Evolutionary conservation across 1,140 invertebrate species (phyloP).

Genomic region (Megathymus violae): DNA sequence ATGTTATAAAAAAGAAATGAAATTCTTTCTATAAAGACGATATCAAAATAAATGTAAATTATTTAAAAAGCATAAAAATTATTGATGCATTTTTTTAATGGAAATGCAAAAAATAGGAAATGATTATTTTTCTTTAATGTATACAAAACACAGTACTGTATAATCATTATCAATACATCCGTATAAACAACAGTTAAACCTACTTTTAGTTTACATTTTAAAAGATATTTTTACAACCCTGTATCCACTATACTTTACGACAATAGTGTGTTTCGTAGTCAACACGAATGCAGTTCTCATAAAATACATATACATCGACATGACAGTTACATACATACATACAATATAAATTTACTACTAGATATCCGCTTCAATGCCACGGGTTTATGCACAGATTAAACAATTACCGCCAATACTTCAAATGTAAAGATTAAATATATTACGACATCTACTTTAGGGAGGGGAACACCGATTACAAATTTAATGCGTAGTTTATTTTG

Average conservation of each 20-base stretch:
- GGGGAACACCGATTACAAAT: conserved; percentile 30
- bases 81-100: conserved; percentile 50
- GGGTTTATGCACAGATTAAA: conserved; percentile 22
- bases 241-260: conserved; percentile 82
- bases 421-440: conserved; percentile 18
- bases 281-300: conserved; percentile 46
- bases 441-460: conserved; percentile 32
- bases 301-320: conserved; percentile 40
- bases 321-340: conserved; percentile 34
- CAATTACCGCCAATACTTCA: conserved; percentile 19
- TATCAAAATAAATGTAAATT: conserved; percentile 74
- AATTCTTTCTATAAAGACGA: conserved; percentile 39
- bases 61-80: conserved; percentile 61
- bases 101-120: conserved; percentile 71
- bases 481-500: conserved; percentile 41
- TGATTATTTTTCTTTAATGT: conserved; percentile 71
- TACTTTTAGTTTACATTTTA: conserved; percentile 76
- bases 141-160: conserved; percentile 72
- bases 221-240: conserved; percentile 83
- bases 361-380: conserved; percentile 12
- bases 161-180: conserved; percentile 77
- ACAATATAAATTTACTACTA: conserved; percentile 17
- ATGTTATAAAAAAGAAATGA: conserved; percentile 38
- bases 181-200: conserved; percentile 80
- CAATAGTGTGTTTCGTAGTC: conserved; percentile 68